A percentile compares a stretch with the other conserved stretches of the same genome.
Conservation (phyloP, 2,797 vertebrate genomes). For the Spea hammondii region DNA sequence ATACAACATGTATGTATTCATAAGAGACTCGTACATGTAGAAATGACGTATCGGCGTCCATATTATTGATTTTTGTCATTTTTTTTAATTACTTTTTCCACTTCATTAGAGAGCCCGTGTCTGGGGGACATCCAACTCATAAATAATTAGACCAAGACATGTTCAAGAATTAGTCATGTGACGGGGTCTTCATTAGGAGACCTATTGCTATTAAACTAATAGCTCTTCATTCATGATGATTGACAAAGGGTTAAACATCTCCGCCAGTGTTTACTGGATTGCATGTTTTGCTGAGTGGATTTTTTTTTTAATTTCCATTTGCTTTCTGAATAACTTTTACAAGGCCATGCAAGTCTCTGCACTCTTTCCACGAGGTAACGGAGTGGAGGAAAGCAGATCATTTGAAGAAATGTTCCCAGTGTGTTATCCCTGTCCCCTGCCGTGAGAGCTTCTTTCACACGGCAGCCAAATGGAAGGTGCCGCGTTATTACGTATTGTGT, state of each 20-base stretch:
- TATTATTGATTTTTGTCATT: not conserved
- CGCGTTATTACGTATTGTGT: too few species aligned
- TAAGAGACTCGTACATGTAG: too few species aligned
- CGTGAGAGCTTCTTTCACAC: slow-evolving; percentile 9
- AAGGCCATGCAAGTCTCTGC: slow-evolving; percentile 15
- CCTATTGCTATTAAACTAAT: not conserved
- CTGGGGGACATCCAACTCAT: not conserved
- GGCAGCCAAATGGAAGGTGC: not conserved
- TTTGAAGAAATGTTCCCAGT: slow-evolving; percentile 24
- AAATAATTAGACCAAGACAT: not conserved
- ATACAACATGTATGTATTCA: not conserved
- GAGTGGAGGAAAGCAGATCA: slow-evolving; percentile 5
- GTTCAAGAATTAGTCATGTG: not conserved
- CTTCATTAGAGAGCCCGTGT: not conserved
- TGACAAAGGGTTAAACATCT: not conserved
- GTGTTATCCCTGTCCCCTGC: slow-evolving; percentile 17
- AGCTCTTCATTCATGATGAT: not conserved
- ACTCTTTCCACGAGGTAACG: slow-evolving; percentile 18
- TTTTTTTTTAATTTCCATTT: slow-evolving; percentile 19
- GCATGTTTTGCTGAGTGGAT: slow-evolving; percentile 6
- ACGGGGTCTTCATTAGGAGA: not conserved
- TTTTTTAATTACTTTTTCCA: slow-evolving; percentile 14
- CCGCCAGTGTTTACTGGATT: not conserved
- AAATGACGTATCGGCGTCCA: not conserved
- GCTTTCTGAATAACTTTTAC: slow-evolving; percentile 20